Percentiles rank a stretch among this genome's conserved stretches.
Conservation (phyloP, 1,140 invertebrate genomes). For the Drosophila ambigua region DNA sequence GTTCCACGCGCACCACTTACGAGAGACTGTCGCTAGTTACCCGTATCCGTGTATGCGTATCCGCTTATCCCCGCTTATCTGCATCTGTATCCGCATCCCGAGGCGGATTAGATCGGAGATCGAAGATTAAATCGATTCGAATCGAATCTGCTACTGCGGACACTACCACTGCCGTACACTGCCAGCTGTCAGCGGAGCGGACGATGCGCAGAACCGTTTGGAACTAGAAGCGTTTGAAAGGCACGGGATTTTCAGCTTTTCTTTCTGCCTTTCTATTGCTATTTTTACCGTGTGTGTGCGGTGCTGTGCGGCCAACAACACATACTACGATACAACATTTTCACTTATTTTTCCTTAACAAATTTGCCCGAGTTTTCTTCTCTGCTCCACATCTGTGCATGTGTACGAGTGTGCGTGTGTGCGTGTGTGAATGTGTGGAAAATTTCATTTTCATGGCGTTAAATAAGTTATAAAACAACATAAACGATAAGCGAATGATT, state of each 20-base stretch:
- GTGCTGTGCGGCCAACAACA: conserved; percentile 27
- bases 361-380: conserved; percentile 63
- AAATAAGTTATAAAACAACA: conserved; percentile 77
- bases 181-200: conserved; percentile 53
- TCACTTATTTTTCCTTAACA: conserved; percentile 55
- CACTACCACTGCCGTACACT: not conserved
- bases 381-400: conserved; percentile 5
- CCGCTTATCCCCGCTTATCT: not conserved
- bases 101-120: no score
- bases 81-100: conserved; percentile 25
- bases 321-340: conserved; percentile 23
- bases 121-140: no score
- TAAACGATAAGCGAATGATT: conserved; percentile 23
- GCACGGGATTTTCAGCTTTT: conserved; percentile 65
- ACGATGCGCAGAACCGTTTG: conserved; percentile 40
- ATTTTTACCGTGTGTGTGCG: conserved; percentile 69
- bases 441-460: conserved; percentile 64
- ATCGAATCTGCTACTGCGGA: no score
- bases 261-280: conserved; percentile 51
- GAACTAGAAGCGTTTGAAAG: conserved; percentile 63
- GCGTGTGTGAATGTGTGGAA: conserved; percentile 58
- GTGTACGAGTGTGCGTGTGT: conserved; percentile 18
- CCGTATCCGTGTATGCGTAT: conserved; percentile 16
- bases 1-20: not conserved
- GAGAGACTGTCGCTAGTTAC: conserved; percentile 5